Evolutionary conservation across 1,140 invertebrate genomes (phyloP).

Genomic region (Ephestia elutella): DNA sequence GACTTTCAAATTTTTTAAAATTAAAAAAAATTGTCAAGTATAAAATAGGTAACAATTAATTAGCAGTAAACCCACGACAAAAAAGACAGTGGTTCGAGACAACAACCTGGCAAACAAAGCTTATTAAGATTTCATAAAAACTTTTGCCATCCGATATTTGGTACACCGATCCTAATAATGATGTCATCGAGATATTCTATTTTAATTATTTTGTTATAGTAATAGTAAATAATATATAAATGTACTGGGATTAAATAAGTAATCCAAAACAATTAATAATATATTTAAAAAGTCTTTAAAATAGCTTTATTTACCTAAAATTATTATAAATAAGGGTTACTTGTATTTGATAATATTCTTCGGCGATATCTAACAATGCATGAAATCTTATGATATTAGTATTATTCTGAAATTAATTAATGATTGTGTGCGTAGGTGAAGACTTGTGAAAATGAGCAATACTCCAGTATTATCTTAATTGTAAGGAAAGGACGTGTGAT

Average conservation of each 20-base stretch:
- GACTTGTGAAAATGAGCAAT: slow-evolving; percentile 1
- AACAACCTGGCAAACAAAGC: too few relatives aligned
- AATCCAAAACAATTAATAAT: too few relatives aligned
- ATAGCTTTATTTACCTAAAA: too few relatives aligned
- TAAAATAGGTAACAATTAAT: too few relatives aligned
- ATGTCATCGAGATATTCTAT: neutral
- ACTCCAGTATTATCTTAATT: slow-evolving; percentile 1
- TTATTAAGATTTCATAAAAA: too few relatives aligned
- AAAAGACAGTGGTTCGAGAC: too few relatives aligned
- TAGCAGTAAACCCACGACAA: too few relatives aligned
- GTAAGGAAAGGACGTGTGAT: neutral
- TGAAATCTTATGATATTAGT: slow-evolving; percentile 3
- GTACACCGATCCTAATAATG: neutral
- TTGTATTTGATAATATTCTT: neutral
- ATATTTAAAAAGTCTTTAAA: too few relatives aligned
- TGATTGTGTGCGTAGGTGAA: neutral
- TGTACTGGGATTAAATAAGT: neutral
- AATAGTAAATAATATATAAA: neutral
- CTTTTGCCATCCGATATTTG: neutral
- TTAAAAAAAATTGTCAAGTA: too few relatives aligned
- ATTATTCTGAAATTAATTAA: neutral
- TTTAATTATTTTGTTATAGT: neutral
- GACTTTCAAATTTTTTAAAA: neutral
- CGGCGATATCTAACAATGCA: neutral
- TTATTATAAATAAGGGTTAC: too few relatives aligned